A percentile compares a stretch with the other conserved stretches of the same genome.
Conservation (phyloP, 2,113 vertebrate species). For the Prunella himalayana region DNA sequence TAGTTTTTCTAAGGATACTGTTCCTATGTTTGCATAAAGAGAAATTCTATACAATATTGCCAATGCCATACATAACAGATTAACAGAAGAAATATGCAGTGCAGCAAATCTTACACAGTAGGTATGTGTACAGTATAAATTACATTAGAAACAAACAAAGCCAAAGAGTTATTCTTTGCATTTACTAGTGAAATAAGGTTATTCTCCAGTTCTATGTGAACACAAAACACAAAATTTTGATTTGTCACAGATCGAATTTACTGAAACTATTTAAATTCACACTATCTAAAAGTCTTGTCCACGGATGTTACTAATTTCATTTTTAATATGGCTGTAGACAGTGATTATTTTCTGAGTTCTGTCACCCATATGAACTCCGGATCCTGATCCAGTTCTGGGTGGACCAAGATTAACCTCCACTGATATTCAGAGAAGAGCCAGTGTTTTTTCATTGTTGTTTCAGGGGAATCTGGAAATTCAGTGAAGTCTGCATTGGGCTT, state of each 20-base stretch:
- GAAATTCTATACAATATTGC: background rate
- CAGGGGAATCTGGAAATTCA: background rate
- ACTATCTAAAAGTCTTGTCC: background rate
- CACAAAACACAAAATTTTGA: background rate
- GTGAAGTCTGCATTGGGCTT: background rate
- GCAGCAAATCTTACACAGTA: background rate
- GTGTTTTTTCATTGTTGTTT: background rate
- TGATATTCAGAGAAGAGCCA: background rate
- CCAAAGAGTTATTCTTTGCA: background rate
- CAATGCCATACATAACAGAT: background rate
- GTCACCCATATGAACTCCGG: background rate
- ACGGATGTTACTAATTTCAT: background rate
- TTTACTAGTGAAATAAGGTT: background rate
- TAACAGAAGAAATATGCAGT: background rate
- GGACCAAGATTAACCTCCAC: background rate
- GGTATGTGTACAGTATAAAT: background rate
- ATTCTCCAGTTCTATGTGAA: background rate
- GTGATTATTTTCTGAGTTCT: background rate
- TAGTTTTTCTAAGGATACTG: background rate
- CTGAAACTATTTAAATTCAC: background rate
- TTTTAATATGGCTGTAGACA: background rate
- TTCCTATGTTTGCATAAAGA: background rate
- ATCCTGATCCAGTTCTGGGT: background rate
- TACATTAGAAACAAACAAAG: background rate
- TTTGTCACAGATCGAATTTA: background rate